Evolutionary conservation across 2,888 invertebrate genomes (phyloP).

Genomic region (Polymixis flavicincta): DNA sequence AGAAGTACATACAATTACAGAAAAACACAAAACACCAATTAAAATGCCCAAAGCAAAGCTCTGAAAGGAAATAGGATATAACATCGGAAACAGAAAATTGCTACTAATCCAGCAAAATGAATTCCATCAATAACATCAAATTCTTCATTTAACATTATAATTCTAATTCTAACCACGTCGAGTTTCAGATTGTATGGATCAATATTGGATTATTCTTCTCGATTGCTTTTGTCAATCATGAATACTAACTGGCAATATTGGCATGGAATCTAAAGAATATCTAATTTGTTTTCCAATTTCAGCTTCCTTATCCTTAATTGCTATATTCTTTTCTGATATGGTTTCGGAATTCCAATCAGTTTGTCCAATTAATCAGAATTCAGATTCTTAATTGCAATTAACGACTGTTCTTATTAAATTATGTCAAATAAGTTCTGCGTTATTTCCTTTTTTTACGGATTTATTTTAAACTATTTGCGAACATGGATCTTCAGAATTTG

Average conservation of each 20-base stretch:
- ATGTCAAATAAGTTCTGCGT: background rate
- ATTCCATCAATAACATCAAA: constrained; percentile 33
- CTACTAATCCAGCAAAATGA: constrained; percentile 25
- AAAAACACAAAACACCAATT: background rate
- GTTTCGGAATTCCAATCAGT: constrained; percentile 13
- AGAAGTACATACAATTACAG: background rate
- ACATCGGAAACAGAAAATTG: constrained; percentile 8
- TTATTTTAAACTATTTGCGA: background rate
- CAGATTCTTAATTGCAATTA: constrained; percentile 3
- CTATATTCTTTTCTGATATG: background rate
- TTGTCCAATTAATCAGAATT: constrained; percentile 7
- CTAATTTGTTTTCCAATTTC: constrained; percentile 35
- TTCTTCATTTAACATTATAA: constrained; percentile 32
- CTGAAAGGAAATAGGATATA: background rate
- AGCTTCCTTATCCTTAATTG: constrained; percentile 13
- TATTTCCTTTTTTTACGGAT: background rate
- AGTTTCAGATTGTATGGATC: constrained; percentile 57
- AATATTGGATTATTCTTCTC: constrained; percentile 46
- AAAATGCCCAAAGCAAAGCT: background rate
- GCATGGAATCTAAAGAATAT: constrained; percentile 28
- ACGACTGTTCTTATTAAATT: background rate
- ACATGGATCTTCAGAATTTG: background rate
- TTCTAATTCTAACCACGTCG: constrained; percentile 51
- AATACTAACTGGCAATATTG: constrained; percentile 36
- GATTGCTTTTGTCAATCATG: constrained; percentile 59